A percentile compares a stretch with the other conserved stretches of the same genome.
Conservation (phyloP, 2,888 invertebrate genomes). For the Erebia palarica region DNA sequence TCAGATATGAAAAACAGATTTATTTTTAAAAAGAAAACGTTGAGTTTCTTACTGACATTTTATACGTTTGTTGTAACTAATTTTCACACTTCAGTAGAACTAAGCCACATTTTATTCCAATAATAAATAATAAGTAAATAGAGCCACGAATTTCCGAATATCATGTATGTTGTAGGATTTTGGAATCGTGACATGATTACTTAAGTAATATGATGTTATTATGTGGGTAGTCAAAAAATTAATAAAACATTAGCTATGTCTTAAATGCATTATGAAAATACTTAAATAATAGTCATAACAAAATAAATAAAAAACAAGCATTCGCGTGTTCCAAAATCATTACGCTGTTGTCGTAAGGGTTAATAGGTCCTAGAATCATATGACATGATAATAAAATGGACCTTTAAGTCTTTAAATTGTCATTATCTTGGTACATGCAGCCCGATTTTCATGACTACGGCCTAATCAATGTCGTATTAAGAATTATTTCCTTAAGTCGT, state of each 20-base stretch:
- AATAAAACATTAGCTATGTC: neutral
- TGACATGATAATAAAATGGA: conserved; percentile 81
- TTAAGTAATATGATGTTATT: neutral
- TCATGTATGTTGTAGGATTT: too few species aligned
- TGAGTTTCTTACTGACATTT: too few species aligned
- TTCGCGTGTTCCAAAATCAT: conserved; percentile 73
- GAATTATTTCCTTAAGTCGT: conserved; percentile 75
- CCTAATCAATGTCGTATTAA: conserved; percentile 80
- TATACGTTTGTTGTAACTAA: too few species aligned
- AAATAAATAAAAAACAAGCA: conserved; percentile 62
- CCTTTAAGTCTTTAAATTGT: conserved; percentile 82
- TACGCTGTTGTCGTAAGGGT: conserved; percentile 79
- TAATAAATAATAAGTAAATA: too few species aligned
- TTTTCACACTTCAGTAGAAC: too few species aligned
- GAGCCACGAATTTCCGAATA: too few species aligned
- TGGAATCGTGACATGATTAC: too few species aligned
- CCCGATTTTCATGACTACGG: conserved; percentile 61
- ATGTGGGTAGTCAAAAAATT: neutral
- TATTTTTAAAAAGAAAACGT: too few species aligned
- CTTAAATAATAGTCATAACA: conserved; percentile 15
- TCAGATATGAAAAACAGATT: too few species aligned
- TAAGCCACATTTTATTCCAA: too few species aligned
- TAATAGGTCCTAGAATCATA: conserved; percentile 81
- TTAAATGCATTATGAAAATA: conserved; percentile 10
- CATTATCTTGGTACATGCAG: conserved; percentile 69